Base-by-base conservation (phyloP, 2,113 vertebrate genomes). In the Dendrocopos noguchii region DNA sequence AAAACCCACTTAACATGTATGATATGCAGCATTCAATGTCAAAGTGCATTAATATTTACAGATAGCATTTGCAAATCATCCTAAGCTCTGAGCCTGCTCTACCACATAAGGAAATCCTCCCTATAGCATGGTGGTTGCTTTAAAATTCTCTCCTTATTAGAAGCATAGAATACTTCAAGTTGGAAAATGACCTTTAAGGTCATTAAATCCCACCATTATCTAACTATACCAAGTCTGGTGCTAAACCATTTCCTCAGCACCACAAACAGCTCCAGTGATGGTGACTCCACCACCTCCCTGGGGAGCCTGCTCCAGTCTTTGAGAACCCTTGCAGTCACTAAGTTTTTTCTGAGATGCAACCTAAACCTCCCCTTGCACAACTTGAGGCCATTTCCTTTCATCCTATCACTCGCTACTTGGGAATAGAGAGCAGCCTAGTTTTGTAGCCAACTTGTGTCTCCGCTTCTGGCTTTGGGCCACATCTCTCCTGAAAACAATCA, bases 21-120 rank as follows among this genome's bases (percentile, higher is more conserved):
- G 79, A 83, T 77, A 83, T 91, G 70, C n/a, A 3, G 39, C 44
- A 64, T 84, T 87, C 78, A 79, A 28, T 94, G 76, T 91, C 92
- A 82, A 87, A 94, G 91, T 81, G 44, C 91, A 89, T 96, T 95
- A 94, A 92, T 95, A 92, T 93, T 95, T 94, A 91, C 84, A 92
- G 81, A 74, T 57, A 73, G 22, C 24, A 55, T 79, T 95, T 94
- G 79, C 84, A 96, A 89, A 85, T 87, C 46, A 20, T 87, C 47
- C 79, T 68, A 73, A 85, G 57, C 28, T 72, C 5, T 0, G 21
- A 70, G 42, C 56, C 80, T 90, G 55, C 42, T 73, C 85, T 92
- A 53, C 67, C 31, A 7, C 73, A 44, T 42, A 87, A 89, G 55
- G 80, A 80, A 83, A 17, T 44, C 17, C 11, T 78, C 56, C 24